Evolutionary conservation across 2,113 vertebrate genomes (phyloP), one percentile per base, ranked within the genome.

Genomic region (Trematocara stigmaticum): DNA sequence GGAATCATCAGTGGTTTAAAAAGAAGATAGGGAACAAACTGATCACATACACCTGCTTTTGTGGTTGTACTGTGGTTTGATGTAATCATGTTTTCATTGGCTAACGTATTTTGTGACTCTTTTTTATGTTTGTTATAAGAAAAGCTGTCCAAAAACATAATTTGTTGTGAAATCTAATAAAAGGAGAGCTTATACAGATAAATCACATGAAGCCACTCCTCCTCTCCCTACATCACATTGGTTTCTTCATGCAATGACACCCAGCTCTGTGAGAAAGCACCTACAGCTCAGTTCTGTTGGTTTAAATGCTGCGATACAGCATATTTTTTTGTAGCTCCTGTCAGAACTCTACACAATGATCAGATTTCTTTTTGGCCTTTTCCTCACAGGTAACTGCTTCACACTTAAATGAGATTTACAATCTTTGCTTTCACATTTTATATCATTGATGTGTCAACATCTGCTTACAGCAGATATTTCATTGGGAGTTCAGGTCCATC

Each of bases 351-450:
- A 12, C 9, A 9, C 6, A 42, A 59, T 59, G 78, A 57, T 59
- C 5, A 57, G 53, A 6, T 45, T 59, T 47, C 1, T 80, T 31
- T 31, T 59, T n/a, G 7, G 38, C 7, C 18, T 7, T 59, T 80
- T 80, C 78, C 23, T 80, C 38, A 59, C 53, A 80, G 38, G 78
- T 80, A 80, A 80, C 23, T 42, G 10, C 23, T 45, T 80, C 9
- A 42, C 1, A 1, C 35, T n/a, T 26, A 80, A 12, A 59, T 31
- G 0, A 0, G 0, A 52, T 34, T 31, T 53, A 20, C 40, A n/a
- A 4, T 0, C 26, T 38, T 78, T 6, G 31, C 74, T 53, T 78
- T 78, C 7, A 35, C 4, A 6, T 53, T 52, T 78, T 20, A 53
- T 53, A 38, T 78, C 0, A 76, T 76, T 31, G 45, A 0, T 9